These are phyloP conservation scores for Pseudopodoces humilis DNA, from an alignment of 2,113 vertebrate species.

Conservation along the genomic window DNA sequence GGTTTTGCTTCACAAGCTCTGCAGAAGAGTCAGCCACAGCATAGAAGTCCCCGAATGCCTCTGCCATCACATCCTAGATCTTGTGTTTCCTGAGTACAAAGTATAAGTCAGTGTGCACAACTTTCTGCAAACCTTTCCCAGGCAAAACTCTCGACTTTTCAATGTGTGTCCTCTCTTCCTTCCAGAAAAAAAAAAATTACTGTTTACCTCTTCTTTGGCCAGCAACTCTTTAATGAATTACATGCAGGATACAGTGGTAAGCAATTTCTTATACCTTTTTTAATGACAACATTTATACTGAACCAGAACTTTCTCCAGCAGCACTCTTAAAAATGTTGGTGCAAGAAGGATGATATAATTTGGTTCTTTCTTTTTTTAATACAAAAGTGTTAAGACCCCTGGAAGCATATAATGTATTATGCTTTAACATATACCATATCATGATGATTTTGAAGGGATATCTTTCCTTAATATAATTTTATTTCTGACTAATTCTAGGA, in stretches of 20 bases:
- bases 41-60: not conserved
- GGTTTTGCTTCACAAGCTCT: not conserved
- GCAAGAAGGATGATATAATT: not conserved
- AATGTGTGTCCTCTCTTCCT: not conserved
- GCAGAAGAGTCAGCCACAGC: not conserved
- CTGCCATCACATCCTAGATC: not conserved
- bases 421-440: constrained; percentile 11
- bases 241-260: not conserved
- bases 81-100: not conserved
- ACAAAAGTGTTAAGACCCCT: not conserved
- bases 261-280: not conserved
- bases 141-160: not conserved
- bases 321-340: not conserved
- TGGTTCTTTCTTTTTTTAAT: not conserved
- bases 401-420: not conserved
- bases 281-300: not conserved
- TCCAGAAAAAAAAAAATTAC: not conserved
- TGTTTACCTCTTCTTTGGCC: not conserved
- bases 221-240: not conserved
- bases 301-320: not conserved
- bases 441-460: not conserved
- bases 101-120: not conserved
- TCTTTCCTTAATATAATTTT: not conserved
- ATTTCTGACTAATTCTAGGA: not conserved
- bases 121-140: not conserved